A percentile compares a stretch with the other conserved stretches of the same genome.
Evolutionary conservation across 2,797 vertebrate species (phyloP).

Genomic region (Anniella stebbinsi): DNA sequence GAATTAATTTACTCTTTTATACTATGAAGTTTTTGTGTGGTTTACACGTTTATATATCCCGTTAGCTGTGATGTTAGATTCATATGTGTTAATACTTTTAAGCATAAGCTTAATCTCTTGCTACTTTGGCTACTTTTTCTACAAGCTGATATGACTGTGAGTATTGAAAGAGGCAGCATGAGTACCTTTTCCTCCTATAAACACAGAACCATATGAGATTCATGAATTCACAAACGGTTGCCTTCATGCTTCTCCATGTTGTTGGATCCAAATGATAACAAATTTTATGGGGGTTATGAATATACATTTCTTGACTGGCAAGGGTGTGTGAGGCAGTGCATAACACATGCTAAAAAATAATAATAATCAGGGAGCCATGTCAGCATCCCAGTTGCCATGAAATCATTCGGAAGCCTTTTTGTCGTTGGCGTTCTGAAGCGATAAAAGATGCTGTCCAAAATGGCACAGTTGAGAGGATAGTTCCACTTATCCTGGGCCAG

Average conservation of each 20-base stretch:
- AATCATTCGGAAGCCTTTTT: neutral
- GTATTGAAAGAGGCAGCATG: neutral
- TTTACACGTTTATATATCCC: neutral
- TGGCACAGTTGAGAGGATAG: neutral
- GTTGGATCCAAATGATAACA: neutral
- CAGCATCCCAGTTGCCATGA: slow-evolving; percentile 2
- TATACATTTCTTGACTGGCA: neutral
- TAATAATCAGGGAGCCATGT: neutral
- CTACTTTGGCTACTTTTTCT: neutral
- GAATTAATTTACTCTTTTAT: neutral
- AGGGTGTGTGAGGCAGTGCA: neutral
- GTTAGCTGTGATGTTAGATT: neutral
- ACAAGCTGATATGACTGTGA: neutral
- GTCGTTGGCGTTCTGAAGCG: neutral
- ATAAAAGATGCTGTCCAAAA: neutral
- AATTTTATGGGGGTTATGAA: neutral
- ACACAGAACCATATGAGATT: neutral
- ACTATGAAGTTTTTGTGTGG: neutral
- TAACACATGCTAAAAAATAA: neutral
- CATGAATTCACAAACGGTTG: neutral
- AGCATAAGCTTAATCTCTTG: neutral
- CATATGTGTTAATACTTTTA: slow-evolving; percentile 8
- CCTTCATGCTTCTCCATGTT: neutral
- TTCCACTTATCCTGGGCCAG: neutral
- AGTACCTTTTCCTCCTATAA: neutral